Base-by-base conservation (phyloP, 2,888 invertebrate genomes). In the Chrysolina oricalcia region DNA sequence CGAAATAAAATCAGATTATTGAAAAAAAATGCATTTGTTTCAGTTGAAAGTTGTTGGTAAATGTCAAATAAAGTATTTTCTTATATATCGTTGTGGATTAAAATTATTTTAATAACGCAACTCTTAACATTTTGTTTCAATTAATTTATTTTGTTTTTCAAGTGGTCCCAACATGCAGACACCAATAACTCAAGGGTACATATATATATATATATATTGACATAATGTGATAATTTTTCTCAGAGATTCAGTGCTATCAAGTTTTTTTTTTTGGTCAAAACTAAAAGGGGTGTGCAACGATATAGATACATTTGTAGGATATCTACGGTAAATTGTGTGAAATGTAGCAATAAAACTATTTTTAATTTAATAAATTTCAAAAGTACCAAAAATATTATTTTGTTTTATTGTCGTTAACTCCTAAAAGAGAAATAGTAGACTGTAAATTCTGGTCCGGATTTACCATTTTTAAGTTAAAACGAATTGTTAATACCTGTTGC, bases 281-380 rank as follows among this genome's bases (percentile, higher is more conserved):
- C 53, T 56, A 53, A 21, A 68, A 19, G 27, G 59, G 59, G 59
- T 27, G 59, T 68, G 53, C 53, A 53, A 68, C 35, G 53, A 53
- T 68, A 68, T 19, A 77, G 72, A 66, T 77, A 74, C 69, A 75
- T 40, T 73, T 72, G 67, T 79, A 75, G 73, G 75, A n/a, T 53
- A 53, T 53, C 59, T 72, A 70, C 69, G 74, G 73, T 76, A 77
- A 73, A 74, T 76, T 78, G 80, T 79, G 81, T 81, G 79, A 76
- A 80, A 74, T 80, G 79, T 81, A 80, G 81, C 78, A 81, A 81
- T 81, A 81, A 79, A 79, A 74, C 46, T 79, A 80, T 80, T 80
- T 80, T 78, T 76, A 76, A 80, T 80, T 79, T 78, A 80, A 78
- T 77, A 78, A 80, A 78, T 75, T 75, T 75, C 74, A 77, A 77